phyloP scores from a whole-genome alignment of 2,888 invertebrate genomes.

The Entomobrya proxima region DNA sequence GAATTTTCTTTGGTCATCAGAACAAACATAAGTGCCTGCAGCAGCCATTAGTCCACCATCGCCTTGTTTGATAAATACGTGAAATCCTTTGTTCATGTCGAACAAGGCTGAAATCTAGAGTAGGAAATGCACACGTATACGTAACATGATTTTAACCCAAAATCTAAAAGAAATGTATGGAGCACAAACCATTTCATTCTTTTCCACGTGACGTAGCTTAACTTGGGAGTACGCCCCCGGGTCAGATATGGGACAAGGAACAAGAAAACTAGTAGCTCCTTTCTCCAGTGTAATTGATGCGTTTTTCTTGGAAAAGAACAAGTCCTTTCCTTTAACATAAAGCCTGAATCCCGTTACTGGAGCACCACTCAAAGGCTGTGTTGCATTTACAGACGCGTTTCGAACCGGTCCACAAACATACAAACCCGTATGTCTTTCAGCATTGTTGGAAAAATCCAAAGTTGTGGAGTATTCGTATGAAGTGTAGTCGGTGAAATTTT shows the following conservation, averaged over 20 bases:
- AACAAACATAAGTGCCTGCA: constrained; percentile 63
- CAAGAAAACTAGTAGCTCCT: constrained; percentile 48
- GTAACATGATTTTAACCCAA: background rate
- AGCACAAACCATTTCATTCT: constrained; percentile 40
- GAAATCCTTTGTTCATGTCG: constrained; percentile 64
- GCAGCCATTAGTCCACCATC: constrained; percentile 41
- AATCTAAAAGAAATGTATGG: background rate
- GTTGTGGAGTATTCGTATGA: constrained; percentile 60
- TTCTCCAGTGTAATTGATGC: constrained; percentile 33
- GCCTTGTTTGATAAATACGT: constrained; percentile 45
- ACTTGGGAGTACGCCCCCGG: constrained; percentile 55
- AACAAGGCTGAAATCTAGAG: constrained; percentile 53
- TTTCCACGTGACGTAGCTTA: constrained; percentile 56
- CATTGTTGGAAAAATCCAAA: constrained; percentile 66
- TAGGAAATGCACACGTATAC: background rate
- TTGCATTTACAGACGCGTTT: constrained; percentile 62
- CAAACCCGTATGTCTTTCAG: constrained; percentile 61
- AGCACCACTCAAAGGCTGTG: constrained; percentile 40
- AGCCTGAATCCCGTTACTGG: constrained; percentile 53
- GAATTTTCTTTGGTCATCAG: constrained; percentile 48
- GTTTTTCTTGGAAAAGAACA: constrained; percentile 61
- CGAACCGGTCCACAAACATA: constrained; percentile 59
- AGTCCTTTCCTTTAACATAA: constrained; percentile 53
- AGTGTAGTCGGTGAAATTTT: constrained; percentile 58
- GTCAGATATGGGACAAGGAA: constrained; percentile 68